phyloP scores from a whole-genome alignment of 2,113 vertebrate species.

The Camelus dromedarius region DNA sequence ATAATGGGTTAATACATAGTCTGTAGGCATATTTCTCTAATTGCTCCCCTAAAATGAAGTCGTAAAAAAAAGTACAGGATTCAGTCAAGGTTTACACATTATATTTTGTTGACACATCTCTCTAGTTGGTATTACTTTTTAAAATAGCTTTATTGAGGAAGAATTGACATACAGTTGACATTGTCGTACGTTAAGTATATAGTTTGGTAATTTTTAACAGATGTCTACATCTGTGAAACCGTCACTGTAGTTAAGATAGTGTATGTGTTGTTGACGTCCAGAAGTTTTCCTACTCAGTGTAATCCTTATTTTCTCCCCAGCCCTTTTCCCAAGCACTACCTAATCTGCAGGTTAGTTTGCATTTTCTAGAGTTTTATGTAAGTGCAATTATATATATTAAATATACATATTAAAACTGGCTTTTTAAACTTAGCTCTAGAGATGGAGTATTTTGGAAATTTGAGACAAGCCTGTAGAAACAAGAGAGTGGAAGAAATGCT shows the following conservation, averaged over 20 bases:
- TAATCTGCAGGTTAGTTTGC: conserved; percentile 6
- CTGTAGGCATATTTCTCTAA: background rate
- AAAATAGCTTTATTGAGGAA: background rate
- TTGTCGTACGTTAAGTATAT: background rate
- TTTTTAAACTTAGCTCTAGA: background rate
- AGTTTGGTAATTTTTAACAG: background rate
- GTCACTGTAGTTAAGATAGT: background rate
- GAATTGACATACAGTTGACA: background rate
- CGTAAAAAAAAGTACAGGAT: background rate
- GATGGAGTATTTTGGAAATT: background rate
- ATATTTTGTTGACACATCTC: background rate
- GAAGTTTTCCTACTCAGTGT: background rate
- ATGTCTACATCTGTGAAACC: background rate
- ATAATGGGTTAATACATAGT: background rate
- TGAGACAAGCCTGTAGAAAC: background rate
- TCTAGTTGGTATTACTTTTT: background rate
- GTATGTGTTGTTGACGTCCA: background rate
- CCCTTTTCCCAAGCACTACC: background rate
- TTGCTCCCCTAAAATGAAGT: background rate
- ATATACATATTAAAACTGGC: background rate
- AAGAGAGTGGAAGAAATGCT: background rate
- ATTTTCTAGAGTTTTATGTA: conserved; percentile 3
- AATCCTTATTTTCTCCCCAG: background rate
- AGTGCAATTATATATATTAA: background rate
- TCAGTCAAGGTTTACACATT: background rate